Evolutionary conservation across 2,113 vertebrate genomes (phyloP).

Genomic region (Tretioscincus oriximinensis): DNA sequence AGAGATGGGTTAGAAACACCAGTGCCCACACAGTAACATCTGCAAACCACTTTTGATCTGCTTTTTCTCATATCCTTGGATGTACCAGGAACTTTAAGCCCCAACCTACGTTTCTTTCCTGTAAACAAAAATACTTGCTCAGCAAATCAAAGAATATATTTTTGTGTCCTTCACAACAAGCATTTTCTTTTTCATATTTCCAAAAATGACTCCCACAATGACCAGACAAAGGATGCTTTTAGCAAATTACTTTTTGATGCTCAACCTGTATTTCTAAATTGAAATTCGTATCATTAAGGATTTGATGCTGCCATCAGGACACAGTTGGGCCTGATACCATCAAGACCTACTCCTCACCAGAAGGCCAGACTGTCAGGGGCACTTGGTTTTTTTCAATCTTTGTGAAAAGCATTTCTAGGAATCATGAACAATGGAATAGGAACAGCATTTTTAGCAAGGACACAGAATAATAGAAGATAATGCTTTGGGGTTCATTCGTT

Average conservation of each 20-base stretch:
- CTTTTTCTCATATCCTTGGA: no score
- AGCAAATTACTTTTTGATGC: background rate
- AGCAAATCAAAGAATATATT: background rate
- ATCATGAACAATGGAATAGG: background rate
- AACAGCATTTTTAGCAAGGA: background rate
- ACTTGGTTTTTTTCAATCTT: background rate
- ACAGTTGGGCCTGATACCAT: no score
- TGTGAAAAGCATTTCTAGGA: no score
- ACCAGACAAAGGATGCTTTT: no score
- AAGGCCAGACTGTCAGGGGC: background rate
- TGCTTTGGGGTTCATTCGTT: background rate
- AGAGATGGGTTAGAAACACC: no score
- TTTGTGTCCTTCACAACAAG: background rate
- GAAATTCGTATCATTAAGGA: background rate
- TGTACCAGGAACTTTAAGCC: no score
- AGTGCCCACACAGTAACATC: no score
- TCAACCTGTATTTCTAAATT: background rate
- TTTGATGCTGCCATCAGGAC: background rate
- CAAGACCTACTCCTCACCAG: background rate
- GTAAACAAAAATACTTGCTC: no score
- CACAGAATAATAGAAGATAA: background rate
- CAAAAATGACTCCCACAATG: background rate
- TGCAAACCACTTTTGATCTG: no score
- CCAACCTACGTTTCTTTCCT: no score
- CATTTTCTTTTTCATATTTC: background rate